Evolutionary conservation across 2,797 vertebrate species (phyloP), one percentile per base, ranked within the genome.

Genomic region (Zenarchopterus dispar): DNA sequence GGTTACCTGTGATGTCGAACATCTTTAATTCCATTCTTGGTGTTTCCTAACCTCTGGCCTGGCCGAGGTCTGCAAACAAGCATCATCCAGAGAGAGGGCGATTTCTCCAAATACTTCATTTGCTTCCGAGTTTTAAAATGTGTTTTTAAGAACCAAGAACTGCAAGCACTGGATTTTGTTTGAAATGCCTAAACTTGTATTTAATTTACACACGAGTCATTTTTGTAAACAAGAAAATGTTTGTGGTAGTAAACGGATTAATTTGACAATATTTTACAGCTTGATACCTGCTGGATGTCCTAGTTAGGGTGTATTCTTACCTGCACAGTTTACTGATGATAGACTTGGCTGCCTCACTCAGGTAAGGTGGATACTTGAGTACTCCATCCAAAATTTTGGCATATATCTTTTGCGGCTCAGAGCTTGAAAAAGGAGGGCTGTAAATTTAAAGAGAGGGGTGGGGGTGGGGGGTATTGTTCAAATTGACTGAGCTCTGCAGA

Each of bases 371-470:
- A 71, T 91, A 96, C 61, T 91, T 92, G 10, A 94, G 47, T 43
- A 90, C 52, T 1, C 93, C 93, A 0, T 94, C 94, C 82, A 95
- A 57, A 67, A 95, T 95, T 87, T 91, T 94, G 49, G 92, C 82
- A 59, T 95, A 95, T 81, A 94, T 94, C 81, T 92, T 94, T 85
- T 92, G 92, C 5, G 94, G 94, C 56, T 95, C 94, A 0, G 93
- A 88, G 41, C 94, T 94, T 59, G 93, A 94, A 86, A 95, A 96
- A 0, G 93, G 94, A 23, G 95, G 93, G 24, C 94, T 95, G 82
- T 1, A 2, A 22, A 8, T 16, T 31, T 21, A 80, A 67, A 42
- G 28, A 47, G 53, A 46, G 0, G 39, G 47, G 8, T 36, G 2
- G 39, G 19, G 39, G 24, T 15, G 11, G 16, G 13, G 13, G 5